These are phyloP conservation scores for Colletes latitarsis DNA, from an alignment of 1,140 invertebrate species.

Conservation along the genomic window DNA sequence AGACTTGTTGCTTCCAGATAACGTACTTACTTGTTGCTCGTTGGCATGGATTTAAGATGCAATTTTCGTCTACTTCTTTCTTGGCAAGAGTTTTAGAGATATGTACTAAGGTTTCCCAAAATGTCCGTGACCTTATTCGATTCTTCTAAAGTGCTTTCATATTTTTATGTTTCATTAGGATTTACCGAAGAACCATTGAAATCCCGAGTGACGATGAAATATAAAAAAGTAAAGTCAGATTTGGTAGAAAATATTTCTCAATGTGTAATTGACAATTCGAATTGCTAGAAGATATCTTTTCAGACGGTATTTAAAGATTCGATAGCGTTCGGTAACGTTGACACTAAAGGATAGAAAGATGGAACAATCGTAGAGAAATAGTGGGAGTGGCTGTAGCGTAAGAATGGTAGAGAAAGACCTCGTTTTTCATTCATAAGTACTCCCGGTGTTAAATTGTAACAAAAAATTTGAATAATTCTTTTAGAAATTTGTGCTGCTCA, in stretches of 20 bases:
- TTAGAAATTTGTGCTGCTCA: neutral
- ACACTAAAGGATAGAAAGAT: neutral
- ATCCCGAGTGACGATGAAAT: neutral
- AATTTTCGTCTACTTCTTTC: slow-evolving; percentile 16
- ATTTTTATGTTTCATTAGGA: neutral
- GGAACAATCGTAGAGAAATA: neutral
- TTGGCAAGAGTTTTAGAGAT: neutral
- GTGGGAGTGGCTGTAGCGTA: slow-evolving; percentile 13
- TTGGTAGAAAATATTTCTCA: neutral
- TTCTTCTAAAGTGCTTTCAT: neutral
- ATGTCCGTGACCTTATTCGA: neutral
- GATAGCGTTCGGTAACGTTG: neutral
- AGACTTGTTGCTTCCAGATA: slow-evolving; percentile 16
- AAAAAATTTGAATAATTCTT: neutral
- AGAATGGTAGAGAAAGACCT: slow-evolving; percentile 9
- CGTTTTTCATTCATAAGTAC: slow-evolving; percentile 7
- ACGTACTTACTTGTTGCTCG: slow-evolving; percentile 20
- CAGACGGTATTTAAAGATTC: neutral
- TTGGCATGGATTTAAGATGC: slow-evolving; percentile 10
- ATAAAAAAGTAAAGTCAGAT: neutral
- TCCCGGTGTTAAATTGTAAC: neutral
- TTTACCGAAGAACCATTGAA: too few relatives aligned
- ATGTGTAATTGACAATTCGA: neutral
- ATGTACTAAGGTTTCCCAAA: neutral
- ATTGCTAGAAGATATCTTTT: too few relatives aligned